Conservation (phyloP, 2,888 invertebrate species). For the Willowsia nigromaculata region DNA sequence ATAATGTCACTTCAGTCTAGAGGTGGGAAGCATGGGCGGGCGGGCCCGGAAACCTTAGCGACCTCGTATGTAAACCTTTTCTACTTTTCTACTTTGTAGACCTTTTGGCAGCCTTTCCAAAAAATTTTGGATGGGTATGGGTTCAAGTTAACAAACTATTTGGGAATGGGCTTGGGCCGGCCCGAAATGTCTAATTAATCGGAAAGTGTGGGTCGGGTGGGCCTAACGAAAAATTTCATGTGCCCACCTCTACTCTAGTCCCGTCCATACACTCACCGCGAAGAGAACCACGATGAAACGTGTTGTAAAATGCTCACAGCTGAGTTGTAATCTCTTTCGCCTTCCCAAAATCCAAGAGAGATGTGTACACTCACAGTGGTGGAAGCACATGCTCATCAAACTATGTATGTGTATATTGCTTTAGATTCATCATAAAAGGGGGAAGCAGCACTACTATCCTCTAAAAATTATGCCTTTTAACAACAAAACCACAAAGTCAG, state of each 20-base stretch:
- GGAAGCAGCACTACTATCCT: neutral
- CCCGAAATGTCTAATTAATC: too few species aligned
- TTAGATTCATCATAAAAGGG: neutral
- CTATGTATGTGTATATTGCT: neutral
- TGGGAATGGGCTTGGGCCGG: too few species aligned
- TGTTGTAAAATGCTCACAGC: slow-evolving; percentile 25
- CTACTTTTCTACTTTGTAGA: too few species aligned
- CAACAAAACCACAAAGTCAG: slow-evolving; percentile 61
- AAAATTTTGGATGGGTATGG: too few species aligned
- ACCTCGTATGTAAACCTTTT: too few species aligned
- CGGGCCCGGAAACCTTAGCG: too few species aligned
- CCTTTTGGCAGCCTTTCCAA: too few species aligned
- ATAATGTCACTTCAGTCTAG: slow-evolving; percentile 21
- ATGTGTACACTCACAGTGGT: neutral
- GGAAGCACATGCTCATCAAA: neutral
- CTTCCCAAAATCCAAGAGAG: neutral
- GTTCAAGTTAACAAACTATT: too few species aligned
- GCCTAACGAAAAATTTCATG: too few species aligned
- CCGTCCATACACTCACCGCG: slow-evolving; percentile 6
- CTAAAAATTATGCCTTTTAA: slow-evolving; percentile 54
- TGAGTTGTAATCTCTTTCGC: neutral
- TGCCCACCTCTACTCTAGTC: too few species aligned
- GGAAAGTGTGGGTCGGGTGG: too few species aligned
- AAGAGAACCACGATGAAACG: slow-evolving; percentile 27
- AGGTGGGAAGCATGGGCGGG: too few species aligned